Evolutionary conservation across 2,797 vertebrate genomes (phyloP).

Genomic region (Scolopax bukidnonensis): DNA sequence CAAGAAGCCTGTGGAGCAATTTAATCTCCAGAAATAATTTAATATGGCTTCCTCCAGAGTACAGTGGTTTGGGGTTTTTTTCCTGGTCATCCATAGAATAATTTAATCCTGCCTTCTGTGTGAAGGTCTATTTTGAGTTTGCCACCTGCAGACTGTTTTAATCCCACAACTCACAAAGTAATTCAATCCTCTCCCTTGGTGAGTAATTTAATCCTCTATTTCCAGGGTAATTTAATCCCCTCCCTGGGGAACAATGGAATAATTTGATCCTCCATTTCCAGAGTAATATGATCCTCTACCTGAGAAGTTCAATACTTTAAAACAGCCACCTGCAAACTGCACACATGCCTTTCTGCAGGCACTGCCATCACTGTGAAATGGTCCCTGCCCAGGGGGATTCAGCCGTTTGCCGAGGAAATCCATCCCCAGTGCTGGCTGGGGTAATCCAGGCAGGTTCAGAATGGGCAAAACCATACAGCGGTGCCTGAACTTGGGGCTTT

Average conservation of each 20-base stretch:
- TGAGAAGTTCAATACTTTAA: slow-evolving; percentile 23
- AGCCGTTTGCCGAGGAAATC: background rate
- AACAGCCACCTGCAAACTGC: background rate
- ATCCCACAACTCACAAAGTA: slow-evolving; percentile 60
- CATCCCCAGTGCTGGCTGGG: background rate
- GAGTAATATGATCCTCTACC: slow-evolving; percentile 49
- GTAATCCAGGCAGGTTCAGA: background rate
- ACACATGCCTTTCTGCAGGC: background rate
- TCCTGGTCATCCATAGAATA: slow-evolving; percentile 51
- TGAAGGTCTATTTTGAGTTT: slow-evolving; percentile 63
- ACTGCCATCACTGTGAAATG: fast-evolving
- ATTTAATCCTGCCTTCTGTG: slow-evolving; percentile 69
- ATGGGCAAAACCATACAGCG: background rate
- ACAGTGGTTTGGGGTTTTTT: background rate
- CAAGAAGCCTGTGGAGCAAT: slow-evolving; percentile 58
- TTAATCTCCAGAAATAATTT: slow-evolving; percentile 71
- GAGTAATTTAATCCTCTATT: slow-evolving; percentile 74
- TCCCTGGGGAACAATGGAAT: slow-evolving; percentile 64
- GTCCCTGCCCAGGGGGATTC: background rate
- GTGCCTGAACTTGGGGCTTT: background rate
- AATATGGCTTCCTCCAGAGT: slow-evolving; percentile 62
- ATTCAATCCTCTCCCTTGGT: slow-evolving; percentile 70
- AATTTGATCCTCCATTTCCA: slow-evolving; percentile 63
- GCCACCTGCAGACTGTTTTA: slow-evolving; percentile 66
- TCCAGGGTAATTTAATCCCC: slow-evolving; percentile 71